phyloP scores from a whole-genome alignment of 2,113 vertebrate species.

The Pseudorhombus dupliciocellatus region DNA sequence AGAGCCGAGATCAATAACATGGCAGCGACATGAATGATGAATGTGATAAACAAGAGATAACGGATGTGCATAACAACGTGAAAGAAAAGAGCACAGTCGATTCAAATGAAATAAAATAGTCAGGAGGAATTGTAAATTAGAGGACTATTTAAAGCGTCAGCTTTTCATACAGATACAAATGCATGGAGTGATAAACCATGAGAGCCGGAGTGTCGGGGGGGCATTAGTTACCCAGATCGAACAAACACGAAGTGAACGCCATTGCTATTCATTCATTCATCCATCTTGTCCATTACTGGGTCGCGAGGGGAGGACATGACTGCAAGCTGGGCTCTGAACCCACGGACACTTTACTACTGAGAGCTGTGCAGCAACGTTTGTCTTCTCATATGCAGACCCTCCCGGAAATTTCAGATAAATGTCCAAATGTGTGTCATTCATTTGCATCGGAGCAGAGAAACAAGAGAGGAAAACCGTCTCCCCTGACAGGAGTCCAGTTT shows the following conservation, averaged over 20 bases:
- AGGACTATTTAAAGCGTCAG: neutral
- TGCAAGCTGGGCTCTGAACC: no score
- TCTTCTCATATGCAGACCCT: neutral
- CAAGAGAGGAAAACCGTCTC: neutral
- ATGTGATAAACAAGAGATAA: conserved; percentile 48
- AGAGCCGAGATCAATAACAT: conserved; percentile 42
- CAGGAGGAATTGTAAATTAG: conserved; percentile 5
- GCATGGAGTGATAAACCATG: neutral
- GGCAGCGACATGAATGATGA: conserved; percentile 27
- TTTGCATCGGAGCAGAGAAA: neutral
- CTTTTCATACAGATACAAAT: neutral
- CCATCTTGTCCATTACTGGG: no score
- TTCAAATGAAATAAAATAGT: neutral
- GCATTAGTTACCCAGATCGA: no score
- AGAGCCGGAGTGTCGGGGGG: neutral
- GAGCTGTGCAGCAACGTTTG: neutral
- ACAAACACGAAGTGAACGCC: no score
- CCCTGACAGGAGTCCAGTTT: neutral
- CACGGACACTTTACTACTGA: no score
- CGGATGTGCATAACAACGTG: conserved; percentile 16
- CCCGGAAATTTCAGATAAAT: neutral
- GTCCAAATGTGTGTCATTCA: no score
- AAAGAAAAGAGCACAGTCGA: neutral
- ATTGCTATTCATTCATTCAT: no score
- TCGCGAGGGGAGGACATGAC: no score